Base-by-base conservation (phyloP, 2,888 invertebrate species). In the Volucella zonaria region DNA sequence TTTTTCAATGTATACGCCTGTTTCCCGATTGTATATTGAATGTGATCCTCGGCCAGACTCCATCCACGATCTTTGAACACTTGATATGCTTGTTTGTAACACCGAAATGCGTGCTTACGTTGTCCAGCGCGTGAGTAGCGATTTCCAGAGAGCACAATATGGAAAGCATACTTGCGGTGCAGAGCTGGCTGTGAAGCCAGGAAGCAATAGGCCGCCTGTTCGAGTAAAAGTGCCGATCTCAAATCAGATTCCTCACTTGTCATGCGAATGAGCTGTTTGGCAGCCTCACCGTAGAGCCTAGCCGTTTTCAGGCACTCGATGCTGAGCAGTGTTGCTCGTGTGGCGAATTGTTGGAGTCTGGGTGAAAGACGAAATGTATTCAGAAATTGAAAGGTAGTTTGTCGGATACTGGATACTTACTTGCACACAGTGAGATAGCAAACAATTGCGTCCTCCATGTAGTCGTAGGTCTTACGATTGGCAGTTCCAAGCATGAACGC, bases 201-300 rank as follows among this genome's bases (percentile, higher is more conserved):
- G 90, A 97, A 99, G 90, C 98, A 97, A 89, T 98, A 96, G 0
- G 99, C 96, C 0, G 99, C 98, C 91, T 99, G 98, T 91, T 99
- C 99, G 62, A 99, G 93, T 71, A 99, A 92, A 89, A 99, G 93
- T 8, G 98, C 99, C 87, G 98, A 98, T 74, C 98, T 94, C 73
- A 99, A 93, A 92, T 99, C 99, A n/a, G 98, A 97, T 91, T 99
- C 99, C 92, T 99, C 98, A 88, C 97, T 97, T 10, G 98, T 98
- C 96, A 99, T 97, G 82, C 98, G 95, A 88, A 98, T 97, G 64
- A 98, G 94, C 91, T 98, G 97, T 90, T 96, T 96, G 0, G 99
- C 98, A n/a, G 99, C 98, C 91, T 99, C 99, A 11, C 96, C 95
- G 89, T 95, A 96, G 88, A 96, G 93, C 45, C 95, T 95, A 49